Base-by-base conservation (phyloP, 1,140 invertebrate genomes). In the Drosophila baimaii region DNA sequence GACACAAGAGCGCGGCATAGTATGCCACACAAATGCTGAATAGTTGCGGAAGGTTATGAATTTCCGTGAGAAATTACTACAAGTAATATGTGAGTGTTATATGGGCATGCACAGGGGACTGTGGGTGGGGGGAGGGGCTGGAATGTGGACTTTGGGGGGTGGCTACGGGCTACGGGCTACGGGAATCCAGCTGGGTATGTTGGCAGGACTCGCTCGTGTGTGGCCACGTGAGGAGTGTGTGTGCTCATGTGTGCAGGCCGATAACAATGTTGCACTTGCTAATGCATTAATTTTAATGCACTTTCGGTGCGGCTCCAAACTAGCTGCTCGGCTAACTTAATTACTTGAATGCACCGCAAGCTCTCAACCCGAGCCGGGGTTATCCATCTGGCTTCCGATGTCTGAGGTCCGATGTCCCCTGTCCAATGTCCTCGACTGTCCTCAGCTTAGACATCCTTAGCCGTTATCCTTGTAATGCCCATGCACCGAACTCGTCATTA, bases 61-160 rank as follows among this genome's bases (percentile, higher is more conserved):
- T 89, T 89, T 89, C 84, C 84, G 84, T 89, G 84, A 89, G 84
- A 89, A 89, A 89, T 89, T 89, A 89, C 84, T 89, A 89, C 84
- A 89, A 89, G 84, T 88, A 88, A 88, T 89, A 89, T 88, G 84
- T 80, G 84, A 80, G 84, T 89, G 77, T 52, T 80, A 79, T 81
- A 66, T 70, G 73, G 70, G 61, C 80, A 77, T 61, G 62, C 75
- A 56, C 41, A 33, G 7, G 58, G 33, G n/a, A 9, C 1, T 31
- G 10, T n/a, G n/a, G n/a, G n/a, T 17, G 25, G 29, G 47, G 37
- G 7, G 39, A 23, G n/a, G 8, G 19, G 12, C 13, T n/a, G 29
- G 23, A 15, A 52, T 52, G 49, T 21, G 49, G 49, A 33, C 29
- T 10, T 27, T 23, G 41, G 29, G 21, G 63, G 43, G 43, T 64